phyloP scores from a whole-genome alignment of 92 coral and sea anemone species.

The Palythoa heliodiscus region DNA sequence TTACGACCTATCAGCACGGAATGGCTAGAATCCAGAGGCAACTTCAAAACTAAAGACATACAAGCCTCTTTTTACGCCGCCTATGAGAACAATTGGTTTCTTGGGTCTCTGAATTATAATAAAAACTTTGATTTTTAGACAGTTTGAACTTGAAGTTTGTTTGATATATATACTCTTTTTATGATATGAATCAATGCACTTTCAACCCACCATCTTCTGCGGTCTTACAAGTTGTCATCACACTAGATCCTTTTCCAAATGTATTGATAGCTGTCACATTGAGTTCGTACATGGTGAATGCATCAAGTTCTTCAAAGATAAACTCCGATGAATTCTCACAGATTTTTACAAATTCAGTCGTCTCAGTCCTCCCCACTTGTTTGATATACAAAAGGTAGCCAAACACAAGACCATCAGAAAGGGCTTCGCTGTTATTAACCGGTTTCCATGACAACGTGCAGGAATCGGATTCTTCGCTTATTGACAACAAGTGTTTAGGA shows the following conservation, averaged over 20 bases:
- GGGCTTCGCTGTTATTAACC: neutral
- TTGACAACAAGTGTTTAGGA: neutral
- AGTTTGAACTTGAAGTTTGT: neutral
- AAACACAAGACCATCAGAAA: neutral
- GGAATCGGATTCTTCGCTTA: neutral
- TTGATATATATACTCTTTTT: no score
- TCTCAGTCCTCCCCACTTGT: neutral
- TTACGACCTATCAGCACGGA: no score
- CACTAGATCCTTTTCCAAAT: neutral
- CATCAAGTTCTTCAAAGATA: neutral
- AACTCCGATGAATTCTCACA: neutral
- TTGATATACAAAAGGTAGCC: constrained; percentile 12
- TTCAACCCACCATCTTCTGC: constrained; percentile 3
- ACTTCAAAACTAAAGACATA: no score
- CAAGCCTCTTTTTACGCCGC: no score
- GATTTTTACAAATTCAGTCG: neutral
- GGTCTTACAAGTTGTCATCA: neutral
- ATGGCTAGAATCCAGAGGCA: no score
- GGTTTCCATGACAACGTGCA: constrained; percentile 31
- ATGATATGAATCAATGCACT: neutral
- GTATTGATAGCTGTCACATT: neutral
- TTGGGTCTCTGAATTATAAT: no score
- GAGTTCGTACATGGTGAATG: neutral
- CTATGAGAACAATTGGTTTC: no score
- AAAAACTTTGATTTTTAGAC: neutral